phyloP scores from a whole-genome alignment of 2,888 invertebrate genomes.

The Drosophila algonquin region DNA sequence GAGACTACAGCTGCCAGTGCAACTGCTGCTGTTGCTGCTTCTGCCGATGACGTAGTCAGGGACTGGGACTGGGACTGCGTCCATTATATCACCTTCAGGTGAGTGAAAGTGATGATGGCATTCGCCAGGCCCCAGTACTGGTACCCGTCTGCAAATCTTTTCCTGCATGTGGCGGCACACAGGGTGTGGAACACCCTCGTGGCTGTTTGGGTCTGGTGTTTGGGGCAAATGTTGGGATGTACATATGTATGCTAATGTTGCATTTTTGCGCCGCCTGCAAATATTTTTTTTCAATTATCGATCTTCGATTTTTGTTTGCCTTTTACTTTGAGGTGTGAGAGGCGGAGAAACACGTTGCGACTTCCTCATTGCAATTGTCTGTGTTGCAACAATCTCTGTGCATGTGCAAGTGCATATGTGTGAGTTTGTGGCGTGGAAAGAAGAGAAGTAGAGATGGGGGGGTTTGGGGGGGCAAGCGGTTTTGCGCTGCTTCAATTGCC shows the following conservation, averaged over 20 bases:
- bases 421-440: background rate
- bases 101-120: constrained; percentile 82
- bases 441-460: background rate
- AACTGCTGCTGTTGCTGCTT: background rate
- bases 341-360: constrained; percentile 30
- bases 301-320: constrained; percentile 67
- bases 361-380: constrained; percentile 69
- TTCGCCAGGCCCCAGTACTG: constrained; percentile 48
- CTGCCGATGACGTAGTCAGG: constrained; percentile 29
- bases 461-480: background rate
- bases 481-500: constrained; percentile 32
- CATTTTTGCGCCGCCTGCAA: constrained; percentile 48
- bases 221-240: constrained; percentile 2
- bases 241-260: constrained; percentile 39
- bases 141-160: constrained; percentile 68
- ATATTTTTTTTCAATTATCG: constrained; percentile 75
- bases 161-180: constrained; percentile 62
- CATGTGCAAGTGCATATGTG: background rate
- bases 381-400: constrained; percentile 21
- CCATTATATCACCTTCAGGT: constrained; percentile 81
- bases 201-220: constrained; percentile 2
- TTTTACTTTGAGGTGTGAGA: constrained; percentile 50
- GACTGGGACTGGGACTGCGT: constrained; percentile 59
- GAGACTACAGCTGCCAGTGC: background rate
- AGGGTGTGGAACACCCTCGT: constrained; percentile 38